phyloP scores from a whole-genome alignment of 2,888 invertebrate species.

The Nemapogon koenigi region DNA sequence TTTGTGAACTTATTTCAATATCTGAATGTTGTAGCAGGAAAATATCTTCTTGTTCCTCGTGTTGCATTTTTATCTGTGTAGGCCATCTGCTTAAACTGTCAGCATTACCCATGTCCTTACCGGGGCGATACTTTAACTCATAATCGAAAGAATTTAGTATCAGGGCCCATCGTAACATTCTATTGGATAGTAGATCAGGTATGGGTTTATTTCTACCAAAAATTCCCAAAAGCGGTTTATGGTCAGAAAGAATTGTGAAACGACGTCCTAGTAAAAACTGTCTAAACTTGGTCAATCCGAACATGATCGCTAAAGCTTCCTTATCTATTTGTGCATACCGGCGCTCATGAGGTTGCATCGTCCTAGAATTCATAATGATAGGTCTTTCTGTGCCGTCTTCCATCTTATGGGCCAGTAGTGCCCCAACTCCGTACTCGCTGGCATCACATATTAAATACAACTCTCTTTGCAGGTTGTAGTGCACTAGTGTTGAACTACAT shows the following conservation, averaged over 20 bases:
- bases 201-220: constrained; percentile 15
- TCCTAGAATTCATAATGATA: constrained; percentile 15
- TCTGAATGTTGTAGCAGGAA: constrained; percentile 5
- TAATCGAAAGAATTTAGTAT: constrained; percentile 11
- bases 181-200: constrained; percentile 15
- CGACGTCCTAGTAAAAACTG: constrained; percentile 14
- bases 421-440: constrained; percentile 17
- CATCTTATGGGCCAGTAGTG: constrained; percentile 14
- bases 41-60: constrained; percentile 1
- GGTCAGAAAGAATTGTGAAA: constrained; percentile 16
- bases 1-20: not conserved
- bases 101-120: constrained; percentile 2
- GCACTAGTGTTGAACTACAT: constrained; percentile 11
- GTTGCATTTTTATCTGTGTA: not conserved
- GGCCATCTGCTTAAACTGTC: constrained; percentile 6
- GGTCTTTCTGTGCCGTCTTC: constrained; percentile 16
- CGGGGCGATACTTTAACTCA: constrained; percentile 5
- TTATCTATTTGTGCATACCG: constrained; percentile 17
- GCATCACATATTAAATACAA: constrained; percentile 17
- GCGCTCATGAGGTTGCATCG: constrained; percentile 15
- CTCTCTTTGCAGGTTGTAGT: constrained; percentile 10
- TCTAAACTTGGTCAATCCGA: constrained; percentile 17
- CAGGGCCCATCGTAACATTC: constrained; percentile 18
- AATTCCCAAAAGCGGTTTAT: constrained; percentile 14
- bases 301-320: constrained; percentile 17